Evolutionary conservation across 2,888 invertebrate species (phyloP), one percentile per base, ranked within the genome.

Genomic region (Patella depressa): DNA sequence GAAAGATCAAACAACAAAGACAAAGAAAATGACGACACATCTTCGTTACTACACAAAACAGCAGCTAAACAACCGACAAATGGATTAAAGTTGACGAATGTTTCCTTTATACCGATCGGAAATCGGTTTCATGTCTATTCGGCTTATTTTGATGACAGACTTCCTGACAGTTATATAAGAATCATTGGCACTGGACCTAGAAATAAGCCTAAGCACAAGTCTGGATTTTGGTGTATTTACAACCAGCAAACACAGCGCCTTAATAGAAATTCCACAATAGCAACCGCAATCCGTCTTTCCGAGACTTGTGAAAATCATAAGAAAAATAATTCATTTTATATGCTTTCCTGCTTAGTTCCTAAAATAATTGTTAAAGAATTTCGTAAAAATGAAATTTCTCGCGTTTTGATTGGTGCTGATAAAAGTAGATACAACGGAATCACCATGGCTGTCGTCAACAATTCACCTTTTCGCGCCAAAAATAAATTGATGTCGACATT

Each of bases 301-400:
- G 75, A 79, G 59, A 79, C 81, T 15, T 77, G 81, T 74, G 81
- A 77, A n/a, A 79, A 77, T 29, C 81, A 81, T 19, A 19, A 75
- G 17, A 71, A 54, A 57, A 15, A 14, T 11, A 55, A 24, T 1
- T 77, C 74, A 24, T 79, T 77, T 69, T 79, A 77, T 59, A 77
- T 79, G 53, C 59, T 77, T 69, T 79, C 79, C 2, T 79, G 79
- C 29, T 72, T 72, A 5, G 77, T 79, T 53, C 79, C 79, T 1
- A 73, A 79, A 4, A 17, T 12, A 15, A 72, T 54, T 14, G 70
- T 72, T 29, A 45, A 17, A n/a, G 54, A 76, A 15, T 70, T 76
- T 2, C 17, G 57, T 2, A 53, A 73, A 24, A 69, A 70, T 34
- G 29, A 65, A 17, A 24, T 34, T 15, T 71, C 76, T 7, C 24